Evolutionary conservation across 2,888 invertebrate species (phyloP).

Genomic region (Prosopocoilus inquinatus): DNA sequence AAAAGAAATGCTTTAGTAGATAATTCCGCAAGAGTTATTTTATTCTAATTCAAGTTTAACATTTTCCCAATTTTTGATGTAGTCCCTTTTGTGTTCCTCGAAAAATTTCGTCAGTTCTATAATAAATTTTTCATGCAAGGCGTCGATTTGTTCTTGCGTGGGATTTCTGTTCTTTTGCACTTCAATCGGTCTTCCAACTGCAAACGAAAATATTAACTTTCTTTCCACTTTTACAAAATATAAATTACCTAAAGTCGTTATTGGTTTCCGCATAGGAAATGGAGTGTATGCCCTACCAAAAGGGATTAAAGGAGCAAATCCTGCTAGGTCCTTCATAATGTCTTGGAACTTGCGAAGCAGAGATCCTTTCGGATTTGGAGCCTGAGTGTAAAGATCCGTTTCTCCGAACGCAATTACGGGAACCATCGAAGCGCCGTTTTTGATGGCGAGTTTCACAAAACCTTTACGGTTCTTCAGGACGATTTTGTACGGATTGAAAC

Average conservation of each 20-base stretch:
- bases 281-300: slow-evolving; percentile 67
- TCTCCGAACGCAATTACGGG: slow-evolving; percentile 92
- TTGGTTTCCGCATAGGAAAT: neutral
- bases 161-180: slow-evolving; percentile 71
- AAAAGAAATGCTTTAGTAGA: too few relatives aligned
- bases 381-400: slow-evolving; percentile 78
- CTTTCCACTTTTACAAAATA: neutral
- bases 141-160: slow-evolving; percentile 69
- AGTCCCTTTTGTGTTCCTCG: slow-evolving; percentile 79
- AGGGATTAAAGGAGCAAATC: slow-evolving; percentile 73
- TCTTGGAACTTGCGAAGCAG: slow-evolving; percentile 67
- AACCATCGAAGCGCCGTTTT: slow-evolving; percentile 72
- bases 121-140: slow-evolving; percentile 74
- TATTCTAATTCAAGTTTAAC: slow-evolving; percentile 53
- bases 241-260: neutral
- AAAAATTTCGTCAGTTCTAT: slow-evolving; percentile 70
- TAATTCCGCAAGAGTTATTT: neutral
- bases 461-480: slow-evolving; percentile 73
- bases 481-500: slow-evolving; percentile 72
- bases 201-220: slow-evolving; percentile 39
- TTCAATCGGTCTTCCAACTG: slow-evolving; percentile 85
- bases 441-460: slow-evolving; percentile 42
- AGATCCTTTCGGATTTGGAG: slow-evolving; percentile 71
- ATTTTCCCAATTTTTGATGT: slow-evolving; percentile 62
- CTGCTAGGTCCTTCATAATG: slow-evolving; percentile 62